Evolutionary conservation across 2,888 invertebrate species (phyloP).

Genomic region (Agriotes lineatus): DNA sequence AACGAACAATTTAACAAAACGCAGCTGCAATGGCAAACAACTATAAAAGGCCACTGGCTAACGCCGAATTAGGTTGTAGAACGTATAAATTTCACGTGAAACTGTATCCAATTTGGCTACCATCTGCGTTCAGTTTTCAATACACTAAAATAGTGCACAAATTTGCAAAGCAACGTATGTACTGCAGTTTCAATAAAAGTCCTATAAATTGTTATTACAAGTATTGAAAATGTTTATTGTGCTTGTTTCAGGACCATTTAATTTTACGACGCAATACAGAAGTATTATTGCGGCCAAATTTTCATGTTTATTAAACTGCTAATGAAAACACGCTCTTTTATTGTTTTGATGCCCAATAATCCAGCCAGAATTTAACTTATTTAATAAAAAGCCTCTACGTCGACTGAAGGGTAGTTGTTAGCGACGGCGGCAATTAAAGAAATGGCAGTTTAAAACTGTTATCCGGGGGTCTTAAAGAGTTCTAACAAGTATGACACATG

Average conservation of each 20-base stretch:
- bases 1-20: too few relatives aligned
- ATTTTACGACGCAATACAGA: conserved; percentile 21
- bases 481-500: conserved; percentile 53
- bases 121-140: conserved; percentile 23
- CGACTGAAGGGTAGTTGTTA: conserved; percentile 3
- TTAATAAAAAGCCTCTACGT: background rate
- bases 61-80: background rate
- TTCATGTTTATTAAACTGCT: background rate
- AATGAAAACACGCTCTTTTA: background rate
- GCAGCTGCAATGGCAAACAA: too few relatives aligned
- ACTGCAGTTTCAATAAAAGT: conserved; percentile 30
- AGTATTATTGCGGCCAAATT: conserved; percentile 10
- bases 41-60: too few relatives aligned
- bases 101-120: conserved; percentile 1
- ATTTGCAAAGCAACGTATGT: conserved; percentile 24
- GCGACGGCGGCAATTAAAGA: conserved; percentile 30
- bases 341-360: background rate
- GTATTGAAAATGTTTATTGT: conserved; percentile 29
- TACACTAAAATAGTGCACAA: conserved; percentile 22
- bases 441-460: conserved; percentile 44
- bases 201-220: conserved; percentile 30
- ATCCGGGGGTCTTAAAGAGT: conserved; percentile 37
- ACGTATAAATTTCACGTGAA: background rate
- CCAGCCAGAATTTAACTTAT: background rate
- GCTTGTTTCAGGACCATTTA: conserved; percentile 25